Base-by-base conservation (phyloP, 2,113 vertebrate genomes). In the Campylorhamphus procurvoides region DNA sequence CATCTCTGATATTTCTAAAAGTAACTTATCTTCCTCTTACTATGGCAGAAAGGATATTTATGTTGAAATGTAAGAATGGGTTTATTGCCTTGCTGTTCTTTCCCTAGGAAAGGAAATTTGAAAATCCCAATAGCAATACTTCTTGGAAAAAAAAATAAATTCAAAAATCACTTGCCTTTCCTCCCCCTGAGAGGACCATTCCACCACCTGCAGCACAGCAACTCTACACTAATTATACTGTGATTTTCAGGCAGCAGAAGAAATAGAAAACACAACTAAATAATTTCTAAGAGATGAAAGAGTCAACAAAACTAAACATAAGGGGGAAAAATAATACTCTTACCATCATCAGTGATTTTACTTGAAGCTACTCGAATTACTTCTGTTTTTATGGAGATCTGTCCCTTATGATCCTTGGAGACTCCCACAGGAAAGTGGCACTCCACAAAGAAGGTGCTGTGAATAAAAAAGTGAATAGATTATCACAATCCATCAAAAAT, bases 381-480 rank as follows among this genome's bases (percentile, higher is more conserved):
- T 92, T 99, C 98, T 12, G 97, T 98, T 60, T 96, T 95, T 78
- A 97, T 16, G 37, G 86, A 88, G 25, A 95, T 50, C 33, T 98
- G 98, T 74, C 93, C 97, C 55, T 59, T 80, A 71, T 58, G 94
- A 79, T 81, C 97, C 96, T 89, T 98, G 84, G 97, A 97, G 62
- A 97, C 97, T 81, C 96, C 92, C 90, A 98, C 86, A 7, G 99
- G 99, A 91, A 99, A 99, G 29, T 97, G 86, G 60, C 98, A 99
- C 95, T 99, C 98, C 33, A 99, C 98, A 97, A 99, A 99, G 97
- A 99, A 99, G 17, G 99, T 99, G 86, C 99, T 99, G 47, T 1
- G 25, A 37, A 89, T 37, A 55, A 82, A 94, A 64, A 55, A 25
- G 60, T 4, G 46, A 53, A 19, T 8, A 16, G 23, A 23, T 47